Base-by-base conservation (phyloP, 2,797 vertebrate species). In the Hephaestus fuliginosus region DNA sequence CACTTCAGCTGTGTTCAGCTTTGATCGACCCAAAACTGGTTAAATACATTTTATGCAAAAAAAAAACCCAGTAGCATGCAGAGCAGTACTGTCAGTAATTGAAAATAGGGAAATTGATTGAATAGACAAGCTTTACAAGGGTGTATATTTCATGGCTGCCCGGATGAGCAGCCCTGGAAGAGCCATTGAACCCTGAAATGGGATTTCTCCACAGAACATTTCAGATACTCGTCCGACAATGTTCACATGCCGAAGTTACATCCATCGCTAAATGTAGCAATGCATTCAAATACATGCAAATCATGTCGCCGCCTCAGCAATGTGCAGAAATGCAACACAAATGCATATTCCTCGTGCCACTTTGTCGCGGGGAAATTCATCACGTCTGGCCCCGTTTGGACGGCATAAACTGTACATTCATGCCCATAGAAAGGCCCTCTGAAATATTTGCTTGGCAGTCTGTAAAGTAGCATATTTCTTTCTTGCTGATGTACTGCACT, bases 171-270 rank as follows among this genome's bases (percentile, higher is more conserved):
- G 82, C 86, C 91, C 83, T 60, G 36, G 75, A 91, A 92, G 86
- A 93, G 92, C 91, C 85, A 86, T 86, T 85, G 90, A 91, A 93
- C 89, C 95, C 92, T 95, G 94, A 95, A 95, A 96, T 95, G 89
- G 93, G 91, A 93, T 95, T 95, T 94, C 86, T 91, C 85, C 85
- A 57, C 85, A 86, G 78, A 93, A 92, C 91, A 92, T 90, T 93
- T 87, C 80, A 88, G 89, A 91, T 81, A 70, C 84, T 86, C 65
- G 60, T 87, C 86, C 78, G 51, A 90, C 90, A 89, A 81, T 74
- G 86, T 81, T 82, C 78, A 72, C 87, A 80, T 44, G 76, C 65
- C 17, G 39, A 52, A 82, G 78, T 65, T 70, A 72, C 88, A 89
- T 86, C 78, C 74, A 65, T 70, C 15, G 87, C 86, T 82, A 88